These are phyloP conservation scores for Chaenocephalus aceratus DNA, from an alignment of 2,113 vertebrate species.

Conservation along the genomic window DNA sequence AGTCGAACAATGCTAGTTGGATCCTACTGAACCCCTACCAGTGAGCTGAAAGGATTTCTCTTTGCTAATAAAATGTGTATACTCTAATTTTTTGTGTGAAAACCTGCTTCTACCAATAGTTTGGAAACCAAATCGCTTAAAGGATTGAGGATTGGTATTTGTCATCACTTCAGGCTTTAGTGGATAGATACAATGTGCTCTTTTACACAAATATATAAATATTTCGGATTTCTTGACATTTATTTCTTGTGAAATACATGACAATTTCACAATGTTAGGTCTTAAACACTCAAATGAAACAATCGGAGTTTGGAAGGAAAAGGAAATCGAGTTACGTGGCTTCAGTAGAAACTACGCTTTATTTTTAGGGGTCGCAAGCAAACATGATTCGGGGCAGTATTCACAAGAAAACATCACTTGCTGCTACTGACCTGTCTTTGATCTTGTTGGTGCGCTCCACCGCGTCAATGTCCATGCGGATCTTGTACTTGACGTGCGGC, in stretches of 20 bases:
- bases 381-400: too few relatives aligned
- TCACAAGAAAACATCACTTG: neutral
- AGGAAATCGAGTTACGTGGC: neutral
- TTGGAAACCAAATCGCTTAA: neutral
- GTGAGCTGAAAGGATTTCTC: neutral
- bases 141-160: neutral
- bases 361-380: neutral
- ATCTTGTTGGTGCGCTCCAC: conserved; percentile 98
- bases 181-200: neutral
- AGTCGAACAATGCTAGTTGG: conserved; percentile 5
- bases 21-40: neutral
- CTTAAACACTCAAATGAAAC: neutral
- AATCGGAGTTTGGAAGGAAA: neutral
- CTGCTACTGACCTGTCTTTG: conserved; percentile 89
- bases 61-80: conserved; percentile 3
- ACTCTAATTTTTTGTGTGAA: neutral
- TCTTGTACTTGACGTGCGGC: conserved; percentile 92
- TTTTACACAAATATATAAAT: neutral
- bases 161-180: neutral
- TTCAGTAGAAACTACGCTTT: neutral
- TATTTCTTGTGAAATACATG: neutral
- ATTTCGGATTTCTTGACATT: neutral
- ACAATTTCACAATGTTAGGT: neutral
- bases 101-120: neutral
- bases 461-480: conserved; percentile 97